Conservation (phyloP, 2,113 vertebrate species). For the Daphoenositta chrysoptera region DNA sequence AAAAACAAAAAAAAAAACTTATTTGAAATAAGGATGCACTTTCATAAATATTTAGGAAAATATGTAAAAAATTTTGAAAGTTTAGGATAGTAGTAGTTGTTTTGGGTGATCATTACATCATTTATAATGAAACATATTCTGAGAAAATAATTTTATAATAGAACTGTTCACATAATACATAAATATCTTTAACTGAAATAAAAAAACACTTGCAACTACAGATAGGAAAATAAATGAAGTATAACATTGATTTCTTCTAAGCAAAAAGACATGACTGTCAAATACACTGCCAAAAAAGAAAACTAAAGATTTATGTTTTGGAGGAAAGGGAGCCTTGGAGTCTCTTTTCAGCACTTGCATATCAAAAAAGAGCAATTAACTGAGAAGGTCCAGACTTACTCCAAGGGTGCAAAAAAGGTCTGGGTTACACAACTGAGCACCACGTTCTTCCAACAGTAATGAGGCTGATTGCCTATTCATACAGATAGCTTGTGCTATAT, state of each 20-base stretch:
- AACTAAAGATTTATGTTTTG: background rate
- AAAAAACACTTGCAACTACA: background rate
- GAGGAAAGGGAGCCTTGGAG: background rate
- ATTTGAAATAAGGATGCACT: background rate
- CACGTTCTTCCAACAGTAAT: background rate
- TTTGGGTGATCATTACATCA: background rate
- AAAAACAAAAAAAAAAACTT: fast-evolving
- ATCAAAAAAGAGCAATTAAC: background rate
- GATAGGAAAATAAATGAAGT: background rate
- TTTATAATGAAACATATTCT: background rate
- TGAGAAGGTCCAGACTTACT: background rate
- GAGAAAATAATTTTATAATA: background rate
- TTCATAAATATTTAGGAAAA: background rate
- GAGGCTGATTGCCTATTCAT: background rate
- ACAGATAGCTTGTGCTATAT: background rate
- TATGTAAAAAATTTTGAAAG: background rate
- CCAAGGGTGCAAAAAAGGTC: background rate
- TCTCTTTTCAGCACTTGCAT: background rate
- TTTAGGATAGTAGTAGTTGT: background rate
- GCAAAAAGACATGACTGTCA: background rate
- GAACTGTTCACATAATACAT: background rate
- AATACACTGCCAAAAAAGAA: background rate
- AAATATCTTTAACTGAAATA: background rate
- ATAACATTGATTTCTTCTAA: background rate
- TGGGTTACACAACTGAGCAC: background rate